phyloP scores from a whole-genome alignment of 2,888 invertebrate species.

The Drosophila seclusa region DNA sequence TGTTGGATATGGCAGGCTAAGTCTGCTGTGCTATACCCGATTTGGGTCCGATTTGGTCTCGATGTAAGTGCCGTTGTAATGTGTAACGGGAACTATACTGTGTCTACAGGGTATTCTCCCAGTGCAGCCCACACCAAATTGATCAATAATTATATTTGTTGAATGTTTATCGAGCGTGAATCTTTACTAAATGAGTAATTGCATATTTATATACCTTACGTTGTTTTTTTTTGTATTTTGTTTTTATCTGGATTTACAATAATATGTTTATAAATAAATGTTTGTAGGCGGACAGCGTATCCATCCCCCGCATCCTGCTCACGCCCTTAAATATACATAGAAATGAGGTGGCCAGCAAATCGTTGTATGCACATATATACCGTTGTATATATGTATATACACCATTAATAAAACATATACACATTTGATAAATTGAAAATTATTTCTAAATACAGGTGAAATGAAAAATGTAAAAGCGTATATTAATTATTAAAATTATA shows the following conservation, averaged over 20 bases:
- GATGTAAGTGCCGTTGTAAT: not conserved
- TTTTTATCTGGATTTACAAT: not conserved
- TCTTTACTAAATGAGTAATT: conserved; percentile 5
- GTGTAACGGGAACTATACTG: too few relatives aligned
- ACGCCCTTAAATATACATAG: conserved; percentile 2
- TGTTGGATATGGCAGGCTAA: not conserved
- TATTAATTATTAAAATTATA: not conserved
- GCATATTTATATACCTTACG: conserved; percentile 2
- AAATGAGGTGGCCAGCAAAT: not conserved
- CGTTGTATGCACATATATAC: not conserved
- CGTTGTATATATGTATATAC: too few relatives aligned
- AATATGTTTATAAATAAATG: conserved; percentile 2
- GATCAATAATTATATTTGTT: conserved; percentile 1
- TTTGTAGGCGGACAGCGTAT: not conserved
- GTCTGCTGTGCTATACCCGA: not conserved
- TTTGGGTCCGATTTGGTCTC: not conserved
- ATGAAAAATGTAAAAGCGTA: not conserved
- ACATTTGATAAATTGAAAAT: not conserved
- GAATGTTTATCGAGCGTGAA: conserved; percentile 2
- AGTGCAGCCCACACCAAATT: not conserved
- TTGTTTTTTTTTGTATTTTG: not conserved
- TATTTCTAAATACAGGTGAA: not conserved
- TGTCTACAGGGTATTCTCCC: not conserved
- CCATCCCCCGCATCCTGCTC: not conserved
- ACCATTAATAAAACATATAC: not conserved